phyloP scores from a whole-genome alignment of 2,113 vertebrate genomes.

The Peromyscus californicus region DNA sequence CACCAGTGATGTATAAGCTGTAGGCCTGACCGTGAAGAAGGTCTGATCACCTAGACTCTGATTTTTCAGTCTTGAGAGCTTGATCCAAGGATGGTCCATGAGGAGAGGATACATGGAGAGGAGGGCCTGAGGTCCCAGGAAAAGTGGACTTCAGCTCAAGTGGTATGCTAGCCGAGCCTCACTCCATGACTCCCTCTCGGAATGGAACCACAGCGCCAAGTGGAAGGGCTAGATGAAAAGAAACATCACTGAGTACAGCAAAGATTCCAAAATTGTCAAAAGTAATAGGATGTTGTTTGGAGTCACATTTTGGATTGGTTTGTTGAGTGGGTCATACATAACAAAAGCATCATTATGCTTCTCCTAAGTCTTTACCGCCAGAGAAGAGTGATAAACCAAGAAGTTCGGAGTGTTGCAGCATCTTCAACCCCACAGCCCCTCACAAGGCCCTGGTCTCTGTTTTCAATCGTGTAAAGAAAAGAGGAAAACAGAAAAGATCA shows the following conservation, averaged over 20 bases:
- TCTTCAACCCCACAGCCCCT: rapidly evolving
- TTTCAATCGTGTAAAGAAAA: not conserved
- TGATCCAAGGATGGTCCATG: too few relatives aligned
- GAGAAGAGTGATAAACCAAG: not conserved
- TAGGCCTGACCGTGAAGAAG: not conserved
- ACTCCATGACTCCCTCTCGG: too few relatives aligned
- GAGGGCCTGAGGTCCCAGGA: not conserved
- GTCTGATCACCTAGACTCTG: not conserved
- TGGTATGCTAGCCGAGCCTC: not conserved
- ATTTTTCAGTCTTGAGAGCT: not conserved
- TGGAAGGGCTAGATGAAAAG: not conserved
- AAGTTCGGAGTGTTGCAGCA: not conserved
- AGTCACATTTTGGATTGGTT: not conserved
- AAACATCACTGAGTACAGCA: rapidly evolving
- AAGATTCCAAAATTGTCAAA: not conserved
- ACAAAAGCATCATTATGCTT: not conserved
- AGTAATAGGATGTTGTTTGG: not conserved
- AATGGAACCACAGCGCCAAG: not conserved
- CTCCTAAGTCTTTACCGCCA: not conserved
- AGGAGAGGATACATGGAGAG: not conserved
- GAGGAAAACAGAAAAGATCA: not conserved
- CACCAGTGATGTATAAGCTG: not conserved
- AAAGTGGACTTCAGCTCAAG: not conserved
- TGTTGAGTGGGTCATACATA: not conserved
- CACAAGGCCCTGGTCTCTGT: not conserved